A percentile compares a stretch with the other conserved stretches of the same genome.
Evolutionary conservation across 2,113 vertebrate species (phyloP).

Genomic region (Petaurus breviceps): DNA sequence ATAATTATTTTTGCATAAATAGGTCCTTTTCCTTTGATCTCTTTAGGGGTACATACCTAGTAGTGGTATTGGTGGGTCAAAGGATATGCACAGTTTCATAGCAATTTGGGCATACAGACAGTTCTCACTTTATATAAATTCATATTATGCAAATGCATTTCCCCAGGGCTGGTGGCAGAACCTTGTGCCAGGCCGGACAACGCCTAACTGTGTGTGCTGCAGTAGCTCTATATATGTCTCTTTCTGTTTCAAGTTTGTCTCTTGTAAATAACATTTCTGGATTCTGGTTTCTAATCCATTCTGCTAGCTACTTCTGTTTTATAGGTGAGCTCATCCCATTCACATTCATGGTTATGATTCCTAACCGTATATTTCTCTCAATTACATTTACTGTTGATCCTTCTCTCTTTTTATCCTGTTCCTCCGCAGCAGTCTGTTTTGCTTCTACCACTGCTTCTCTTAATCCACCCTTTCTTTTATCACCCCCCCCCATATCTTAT

Average conservation of each 20-base stretch:
- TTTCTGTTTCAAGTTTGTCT: not conserved
- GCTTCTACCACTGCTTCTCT: not conserved
- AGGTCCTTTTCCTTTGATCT: not conserved
- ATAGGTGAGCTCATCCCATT: not conserved
- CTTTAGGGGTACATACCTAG: not conserved
- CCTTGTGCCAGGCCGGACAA: too few species aligned
- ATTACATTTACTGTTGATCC: not conserved
- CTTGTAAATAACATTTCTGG: not conserved
- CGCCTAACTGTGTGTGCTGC: too few species aligned
- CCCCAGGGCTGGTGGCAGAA: too few species aligned
- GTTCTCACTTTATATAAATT: not conserved
- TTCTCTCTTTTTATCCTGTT: not conserved
- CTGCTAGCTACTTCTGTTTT: not conserved
- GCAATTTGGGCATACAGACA: not conserved
- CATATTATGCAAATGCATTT: not conserved
- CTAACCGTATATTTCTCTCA: not conserved
- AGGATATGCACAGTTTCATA: not conserved
- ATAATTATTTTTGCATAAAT: not conserved
- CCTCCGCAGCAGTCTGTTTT: not conserved
- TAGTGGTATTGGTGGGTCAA: not conserved
- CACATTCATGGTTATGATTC: not conserved
- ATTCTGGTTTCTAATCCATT: not conserved
- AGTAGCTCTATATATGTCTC: not conserved
- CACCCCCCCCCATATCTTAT: too few species aligned
- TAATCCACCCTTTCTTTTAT: not conserved